Base-by-base conservation (phyloP, 2,113 vertebrate species). In the Aptenodytes patagonicus region DNA sequence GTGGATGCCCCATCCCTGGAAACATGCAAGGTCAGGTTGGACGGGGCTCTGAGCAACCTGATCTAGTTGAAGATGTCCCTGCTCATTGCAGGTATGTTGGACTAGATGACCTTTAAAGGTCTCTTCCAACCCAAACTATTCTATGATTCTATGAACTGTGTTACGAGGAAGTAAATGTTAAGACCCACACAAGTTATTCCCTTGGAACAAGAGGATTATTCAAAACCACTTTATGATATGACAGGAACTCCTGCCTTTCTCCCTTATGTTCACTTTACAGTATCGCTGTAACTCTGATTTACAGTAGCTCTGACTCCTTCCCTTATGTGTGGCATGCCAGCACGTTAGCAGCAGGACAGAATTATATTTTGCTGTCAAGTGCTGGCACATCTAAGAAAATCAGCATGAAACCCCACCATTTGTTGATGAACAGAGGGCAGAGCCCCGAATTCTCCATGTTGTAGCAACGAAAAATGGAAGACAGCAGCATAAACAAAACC, bases 291-390 rank as follows among this genome's bases (percentile, higher is more conserved):
- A 61, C 38, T 85, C 42, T 71, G n/a, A n/a, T 28, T 81, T 55
- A 49, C 10, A 24, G 44, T 55, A 66, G 32, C 40, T 42, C 32
- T 28, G 61, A 25, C 57, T 71, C 29, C 40, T 58, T 49, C 44
- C 19, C 18, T 58, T n/a, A n/a, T 9, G 13, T 0, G 8, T 3
- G 57, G 20, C 0, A 1, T 8, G 11, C 15, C 25, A 84, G 77
- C 34, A 47, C 1, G 0, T 17, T 40, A 76, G 69, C 46, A 88
- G 36, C 57, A 83, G 17, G 40, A 83, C 54, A 83, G 19, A 82
- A 73, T 18, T 8, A 55, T 11, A 13, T 47, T 71, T 1, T 13
- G 44, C 31, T 51, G 31, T 58, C n/a, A 83, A 15, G 17, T 49
- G 34, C 34, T 72, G 44, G 31, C 31, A 77, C 58, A 69, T 31